Percentiles rank a stretch among this genome's conserved stretches.
Conservation (phyloP, 2,113 vertebrate genomes). For the Aythya baeri region DNA sequence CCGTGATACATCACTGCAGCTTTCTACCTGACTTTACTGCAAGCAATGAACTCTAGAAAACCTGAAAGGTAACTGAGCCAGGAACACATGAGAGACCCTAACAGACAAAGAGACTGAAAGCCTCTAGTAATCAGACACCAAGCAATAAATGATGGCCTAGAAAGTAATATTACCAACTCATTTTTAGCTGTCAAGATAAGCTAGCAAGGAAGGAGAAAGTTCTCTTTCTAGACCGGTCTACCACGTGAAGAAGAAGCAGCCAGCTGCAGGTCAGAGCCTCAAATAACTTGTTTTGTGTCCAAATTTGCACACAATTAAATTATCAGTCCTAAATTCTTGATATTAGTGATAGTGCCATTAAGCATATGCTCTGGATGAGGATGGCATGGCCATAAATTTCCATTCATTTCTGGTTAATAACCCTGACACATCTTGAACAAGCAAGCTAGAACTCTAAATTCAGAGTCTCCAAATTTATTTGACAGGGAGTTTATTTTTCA, state of each 20-base stretch:
- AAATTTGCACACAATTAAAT: neutral
- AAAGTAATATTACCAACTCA: neutral
- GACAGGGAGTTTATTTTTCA: neutral
- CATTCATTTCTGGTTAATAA: neutral
- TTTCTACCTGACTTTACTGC: neutral
- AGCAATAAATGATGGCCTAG: rapidly evolving
- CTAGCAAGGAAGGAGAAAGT: neutral
- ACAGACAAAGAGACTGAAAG: neutral
- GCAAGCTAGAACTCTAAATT: rapidly evolving
- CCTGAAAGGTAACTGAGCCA: neutral
- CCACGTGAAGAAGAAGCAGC: neutral
- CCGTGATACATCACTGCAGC: neutral
- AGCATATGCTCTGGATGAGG: neutral
- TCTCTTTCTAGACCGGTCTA: neutral
- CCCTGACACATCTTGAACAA: neutral
- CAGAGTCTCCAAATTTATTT: neutral
- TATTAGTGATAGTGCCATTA: neutral
- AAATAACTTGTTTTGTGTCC: neutral
- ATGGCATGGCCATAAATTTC: neutral
- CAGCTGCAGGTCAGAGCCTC: neutral
- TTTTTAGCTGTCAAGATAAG: neutral
- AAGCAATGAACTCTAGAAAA: neutral
- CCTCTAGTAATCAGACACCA: rapidly evolving
- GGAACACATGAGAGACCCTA: neutral
- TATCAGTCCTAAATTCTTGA: neutral